A percentile compares a stretch with the other conserved stretches of the same genome.
These are phyloP conservation scores for Eupithecia inturbata DNA, from an alignment of 2,888 invertebrate species.

Conservation along the genomic window DNA sequence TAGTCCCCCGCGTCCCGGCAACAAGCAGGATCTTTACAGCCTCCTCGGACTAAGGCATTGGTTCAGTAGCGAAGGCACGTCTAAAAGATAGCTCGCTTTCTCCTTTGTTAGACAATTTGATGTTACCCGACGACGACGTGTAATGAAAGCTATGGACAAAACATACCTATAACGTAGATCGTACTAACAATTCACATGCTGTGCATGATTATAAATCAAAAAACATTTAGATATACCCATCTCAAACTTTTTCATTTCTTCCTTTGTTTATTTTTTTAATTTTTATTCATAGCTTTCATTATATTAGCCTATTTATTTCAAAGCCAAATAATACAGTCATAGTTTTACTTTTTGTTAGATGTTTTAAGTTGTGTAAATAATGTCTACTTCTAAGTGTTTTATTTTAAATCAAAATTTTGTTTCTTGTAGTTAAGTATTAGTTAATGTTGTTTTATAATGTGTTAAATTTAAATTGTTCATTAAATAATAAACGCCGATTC, in stretches of 20 bases:
- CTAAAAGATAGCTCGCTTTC: slow-evolving; percentile 76
- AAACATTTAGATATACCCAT: background rate
- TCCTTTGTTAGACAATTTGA: slow-evolving; percentile 70
- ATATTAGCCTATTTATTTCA: slow-evolving; percentile 83
- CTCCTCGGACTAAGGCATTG: slow-evolving; percentile 78
- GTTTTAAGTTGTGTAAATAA: slow-evolving; percentile 80
- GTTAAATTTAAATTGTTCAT: slow-evolving; percentile 75
- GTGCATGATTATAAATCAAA: slow-evolving; percentile 27
- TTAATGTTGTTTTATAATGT: slow-evolving; percentile 72
- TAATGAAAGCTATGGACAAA: slow-evolving; percentile 79
- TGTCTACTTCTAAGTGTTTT: slow-evolving; percentile 74
- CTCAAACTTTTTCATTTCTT: background rate
- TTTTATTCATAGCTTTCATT: slow-evolving; percentile 77
- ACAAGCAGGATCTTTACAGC: slow-evolving; percentile 75
- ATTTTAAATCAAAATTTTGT: slow-evolving; percentile 72
- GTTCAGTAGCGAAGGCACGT: slow-evolving; percentile 78
- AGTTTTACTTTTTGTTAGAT: slow-evolving; percentile 77
- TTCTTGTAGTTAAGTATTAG: slow-evolving; percentile 69
- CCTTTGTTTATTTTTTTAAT: background rate
- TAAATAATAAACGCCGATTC: slow-evolving; percentile 63
- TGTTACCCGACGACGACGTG: slow-evolving; percentile 83
- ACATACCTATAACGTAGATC: slow-evolving; percentile 43
- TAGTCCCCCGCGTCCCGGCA: slow-evolving; percentile 61
- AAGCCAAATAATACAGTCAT: slow-evolving; percentile 85
- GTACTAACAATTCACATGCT: slow-evolving; percentile 39